phyloP scores from a whole-genome alignment of 2,888 invertebrate species.

The Azorinus chamasolen region DNA sequence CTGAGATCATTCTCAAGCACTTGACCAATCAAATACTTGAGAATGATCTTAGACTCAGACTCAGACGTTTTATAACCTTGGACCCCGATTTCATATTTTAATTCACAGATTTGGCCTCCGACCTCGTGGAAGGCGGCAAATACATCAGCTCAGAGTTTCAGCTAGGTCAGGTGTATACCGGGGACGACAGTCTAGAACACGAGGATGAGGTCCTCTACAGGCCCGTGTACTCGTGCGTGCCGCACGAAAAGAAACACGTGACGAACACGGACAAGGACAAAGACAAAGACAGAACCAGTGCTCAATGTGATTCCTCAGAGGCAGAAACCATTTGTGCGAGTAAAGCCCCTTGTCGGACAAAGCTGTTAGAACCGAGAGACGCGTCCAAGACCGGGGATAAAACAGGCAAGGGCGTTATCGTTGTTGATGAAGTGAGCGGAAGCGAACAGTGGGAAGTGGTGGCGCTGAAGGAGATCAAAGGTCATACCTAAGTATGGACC shows the following conservation, averaged over 20 bases:
- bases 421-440: slow-evolving; percentile 44
- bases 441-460: slow-evolving; percentile 55
- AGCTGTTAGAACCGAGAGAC: slow-evolving; percentile 13
- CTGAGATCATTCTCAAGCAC: too few species aligned
- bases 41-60: too few species aligned
- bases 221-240: slow-evolving; percentile 85
- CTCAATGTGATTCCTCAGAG: slow-evolving; percentile 19
- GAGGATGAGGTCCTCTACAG: slow-evolving; percentile 90
- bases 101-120: slow-evolving; percentile 90
- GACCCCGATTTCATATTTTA: too few species aligned
- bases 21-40: too few species aligned
- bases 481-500: slow-evolving; percentile 2
- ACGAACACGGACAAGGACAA: slow-evolving; percentile 62
- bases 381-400: slow-evolving; percentile 8
- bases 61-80: too few species aligned
- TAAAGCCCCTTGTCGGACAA: slow-evolving; percentile 22
- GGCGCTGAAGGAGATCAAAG: slow-evolving; percentile 30
- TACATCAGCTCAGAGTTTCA: slow-evolving; percentile 93
- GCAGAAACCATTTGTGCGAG: too few species aligned
- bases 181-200: slow-evolving; percentile 88
- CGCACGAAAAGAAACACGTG: slow-evolving; percentile 71
- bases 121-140: slow-evolving; percentile 92
- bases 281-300: slow-evolving; percentile 10
- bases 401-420: slow-evolving; percentile 23
- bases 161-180: slow-evolving; percentile 92